Base-by-base conservation (phyloP, 30 jellyfish, hydroid and myxozoan genomes). In the Calvadosia cruxmelitensis region DNA sequence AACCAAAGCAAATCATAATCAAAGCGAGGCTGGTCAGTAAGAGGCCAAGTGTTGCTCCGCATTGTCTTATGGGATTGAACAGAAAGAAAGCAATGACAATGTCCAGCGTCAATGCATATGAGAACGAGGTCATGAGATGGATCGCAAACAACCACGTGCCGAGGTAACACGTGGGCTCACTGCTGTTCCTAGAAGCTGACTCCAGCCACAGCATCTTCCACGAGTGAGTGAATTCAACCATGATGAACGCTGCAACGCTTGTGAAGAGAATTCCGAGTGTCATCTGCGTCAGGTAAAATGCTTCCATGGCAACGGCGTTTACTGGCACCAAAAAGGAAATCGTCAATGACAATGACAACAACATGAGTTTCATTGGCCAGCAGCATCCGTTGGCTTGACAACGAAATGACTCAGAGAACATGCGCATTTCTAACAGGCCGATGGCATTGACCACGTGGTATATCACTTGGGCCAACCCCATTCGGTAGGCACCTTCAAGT, bases 71-170 rank as follows among this genome's bases (percentile, higher is more conserved):
- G 10, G 83, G 76, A 48, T 91, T 91, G 84, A 91, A 91, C 70
- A 91, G 83, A 69, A 91, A 78, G 62, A 91, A 91, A 13, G 99
- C 87, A 52, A 91, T 31, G 26, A 71, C 50, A 35, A 91, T 69
- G 50, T 91, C 99, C 27, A 91, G 67, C 34, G 93, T 62, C 15
- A 80, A 27, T 0, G 99, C 99, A 76, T 82, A 91, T 32, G 81
- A 79, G 24, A 91, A 27, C 0, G 99, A 82, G 3, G 99, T 76
- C 32, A 61, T 69, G 13, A 91, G 64, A 52, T 91, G 99, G 13
- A 91, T 74, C 15, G 73, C 70, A 69, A 91, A 91, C 53, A 91
- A 78, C 99, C 99, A 91, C 1, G 99, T 91, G 72, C 99, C 81
- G 36, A 91, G 25, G 42, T 91, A 91, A 63, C 99, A 91, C 0